phyloP scores from a whole-genome alignment of 2,888 invertebrate species.

The Cotesia congregata region DNA sequence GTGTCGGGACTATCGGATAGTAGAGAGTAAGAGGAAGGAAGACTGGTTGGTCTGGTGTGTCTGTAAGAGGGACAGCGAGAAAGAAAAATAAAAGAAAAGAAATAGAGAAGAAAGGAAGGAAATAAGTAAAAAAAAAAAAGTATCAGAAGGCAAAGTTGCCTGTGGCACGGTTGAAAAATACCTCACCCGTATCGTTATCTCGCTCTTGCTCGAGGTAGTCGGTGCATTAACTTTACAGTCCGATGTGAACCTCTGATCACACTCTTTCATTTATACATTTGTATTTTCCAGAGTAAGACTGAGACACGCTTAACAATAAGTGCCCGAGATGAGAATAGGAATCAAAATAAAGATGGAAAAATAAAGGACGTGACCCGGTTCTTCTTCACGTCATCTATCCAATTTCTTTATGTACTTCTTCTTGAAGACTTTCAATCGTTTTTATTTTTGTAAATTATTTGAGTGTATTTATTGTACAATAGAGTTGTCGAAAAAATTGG shows the following conservation, averaged over 20 bases:
- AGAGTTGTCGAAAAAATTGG: no score
- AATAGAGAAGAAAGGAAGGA: neutral
- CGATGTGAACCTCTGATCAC: neutral
- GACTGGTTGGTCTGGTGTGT: neutral
- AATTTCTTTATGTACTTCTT: neutral
- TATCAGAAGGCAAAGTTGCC: neutral
- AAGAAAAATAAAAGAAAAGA: neutral
- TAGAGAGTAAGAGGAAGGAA: neutral
- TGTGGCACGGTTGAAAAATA: conserved; percentile 25
- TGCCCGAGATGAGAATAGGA: neutral
- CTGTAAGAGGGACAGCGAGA: neutral
- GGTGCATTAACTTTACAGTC: conserved; percentile 8
- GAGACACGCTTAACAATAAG: neutral
- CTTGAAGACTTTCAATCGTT: no score
- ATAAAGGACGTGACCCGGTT: conserved; percentile 12
- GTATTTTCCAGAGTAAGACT: no score
- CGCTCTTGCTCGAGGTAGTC: conserved; percentile 3
- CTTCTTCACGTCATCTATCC: neutral
- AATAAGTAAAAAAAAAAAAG: neutral
- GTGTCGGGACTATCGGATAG: neutral
- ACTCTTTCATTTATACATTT: no score
- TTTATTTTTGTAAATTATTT: no score
- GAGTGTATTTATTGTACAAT: no score
- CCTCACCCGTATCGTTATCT: conserved; percentile 12
- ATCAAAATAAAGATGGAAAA: conserved; percentile 1